phyloP scores from a whole-genome alignment of 2,113 vertebrate genomes.

The Pseudopipra pipra region DNA sequence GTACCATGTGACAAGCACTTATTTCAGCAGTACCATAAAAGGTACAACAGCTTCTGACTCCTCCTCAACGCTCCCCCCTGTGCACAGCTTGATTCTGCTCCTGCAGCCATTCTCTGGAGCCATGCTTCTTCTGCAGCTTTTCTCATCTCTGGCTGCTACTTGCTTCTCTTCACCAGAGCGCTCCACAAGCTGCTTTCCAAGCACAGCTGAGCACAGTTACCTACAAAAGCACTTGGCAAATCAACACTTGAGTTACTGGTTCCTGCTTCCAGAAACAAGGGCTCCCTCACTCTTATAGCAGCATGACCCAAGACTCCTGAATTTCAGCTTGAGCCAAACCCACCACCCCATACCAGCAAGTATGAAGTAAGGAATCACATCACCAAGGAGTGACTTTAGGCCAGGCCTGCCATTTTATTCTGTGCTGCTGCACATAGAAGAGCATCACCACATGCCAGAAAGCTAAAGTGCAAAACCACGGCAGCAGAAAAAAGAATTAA shows the following conservation, averaged over 20 bases:
- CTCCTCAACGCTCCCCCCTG: fast-evolving
- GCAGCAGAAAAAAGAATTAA: background rate
- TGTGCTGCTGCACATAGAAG: background rate
- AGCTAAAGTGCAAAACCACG: background rate
- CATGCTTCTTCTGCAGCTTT: background rate
- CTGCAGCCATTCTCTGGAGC: background rate
- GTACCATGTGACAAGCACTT: background rate
- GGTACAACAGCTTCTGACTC: background rate
- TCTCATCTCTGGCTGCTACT: background rate
- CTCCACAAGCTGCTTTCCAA: background rate
- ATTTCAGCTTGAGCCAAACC: background rate
- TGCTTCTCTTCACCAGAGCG: fast-evolving
- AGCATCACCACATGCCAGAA: background rate
- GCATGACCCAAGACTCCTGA: background rate
- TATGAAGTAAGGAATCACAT: background rate
- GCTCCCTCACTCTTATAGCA: background rate
- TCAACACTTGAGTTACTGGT: fast-evolving
- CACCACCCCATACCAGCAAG: background rate
- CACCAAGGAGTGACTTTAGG: background rate
- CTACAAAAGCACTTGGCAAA: background rate
- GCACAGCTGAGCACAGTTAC: background rate
- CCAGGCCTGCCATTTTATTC: background rate
- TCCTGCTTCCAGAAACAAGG: background rate
- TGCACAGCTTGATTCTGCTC: background rate
- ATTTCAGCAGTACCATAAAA: background rate